Evolutionary conservation across 2,113 vertebrate genomes (phyloP), one percentile per base, ranked within the genome.

Genomic region (Bubo scandiacus): DNA sequence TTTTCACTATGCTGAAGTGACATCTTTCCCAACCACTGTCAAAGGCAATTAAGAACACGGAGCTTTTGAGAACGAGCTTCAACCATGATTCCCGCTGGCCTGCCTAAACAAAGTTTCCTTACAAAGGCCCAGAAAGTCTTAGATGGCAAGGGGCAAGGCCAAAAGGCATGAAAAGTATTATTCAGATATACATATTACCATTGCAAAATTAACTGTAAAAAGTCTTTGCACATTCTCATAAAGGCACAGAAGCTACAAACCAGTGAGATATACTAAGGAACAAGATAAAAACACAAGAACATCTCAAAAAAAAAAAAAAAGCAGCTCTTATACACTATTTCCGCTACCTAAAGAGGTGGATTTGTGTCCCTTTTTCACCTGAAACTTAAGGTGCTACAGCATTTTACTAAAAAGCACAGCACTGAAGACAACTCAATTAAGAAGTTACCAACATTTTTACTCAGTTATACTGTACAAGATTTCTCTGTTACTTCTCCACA

Each of bases 11-110:
- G 34, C 30, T 84, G 47, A 93, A 94, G 75, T 71, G 86, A 81
- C 86, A 91, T 89, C 83, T 89, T 94, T 84, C 36, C 88, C 71
- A 92, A 43, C 26, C 34, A 34, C 80, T 75, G 88, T 93, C 94
- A 89, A 72, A 94, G 58, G 43, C 90, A 87, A 91, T 96, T 86
- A 96, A 70, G 73, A 94, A 78, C 38, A 54, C 1, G 4, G 42
- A 73, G 38, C 59, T 83, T 85, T 52, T 38, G 42, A 93, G 82
- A 88, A 29, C 12, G 74, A 67, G 34, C 75, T 96, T 75, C 52
- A 89, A 15, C 40, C 15, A 11, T 5, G 38, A 78, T 23, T 83
- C 29, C 59, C 0, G 0, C 12, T 81, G 71, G 57, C 34, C 80
- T 93, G 52, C 43, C 47, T 79, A 57, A 74, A 92, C 20, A 78